Conservation (phyloP, 2,888 invertebrate genomes). For the Tetanocera ferruginea region DNA sequence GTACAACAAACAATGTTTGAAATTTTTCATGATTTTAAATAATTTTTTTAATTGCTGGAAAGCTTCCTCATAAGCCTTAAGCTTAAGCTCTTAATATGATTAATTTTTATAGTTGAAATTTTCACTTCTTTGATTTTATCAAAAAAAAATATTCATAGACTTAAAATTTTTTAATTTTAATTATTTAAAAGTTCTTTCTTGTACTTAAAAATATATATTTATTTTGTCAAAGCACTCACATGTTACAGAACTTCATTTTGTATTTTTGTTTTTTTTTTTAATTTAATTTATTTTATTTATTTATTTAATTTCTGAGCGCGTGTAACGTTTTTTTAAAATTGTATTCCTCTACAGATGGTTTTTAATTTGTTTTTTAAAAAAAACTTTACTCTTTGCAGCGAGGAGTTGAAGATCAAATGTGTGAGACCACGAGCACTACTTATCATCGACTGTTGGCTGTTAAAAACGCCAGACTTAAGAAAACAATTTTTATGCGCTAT, state of each 20-base stretch:
- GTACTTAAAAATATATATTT: no score
- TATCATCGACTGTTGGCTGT: slow-evolving; percentile 58
- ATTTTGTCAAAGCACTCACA: slow-evolving; percentile 58
- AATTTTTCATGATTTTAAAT: no score
- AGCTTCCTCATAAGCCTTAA: no score
- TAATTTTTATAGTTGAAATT: no score
- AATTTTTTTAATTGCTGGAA: no score
- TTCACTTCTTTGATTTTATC: no score
- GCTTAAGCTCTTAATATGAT: no score
- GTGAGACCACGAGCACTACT: slow-evolving; percentile 61
- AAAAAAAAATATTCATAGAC: no score
- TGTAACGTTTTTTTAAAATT: slow-evolving; percentile 5
- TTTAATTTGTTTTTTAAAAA: background rate
- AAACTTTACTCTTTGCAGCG: slow-evolving; percentile 18
- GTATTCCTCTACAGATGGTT: background rate
- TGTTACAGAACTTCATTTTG: slow-evolving; percentile 65
- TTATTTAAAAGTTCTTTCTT: no score
- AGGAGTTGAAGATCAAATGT: slow-evolving; percentile 48
- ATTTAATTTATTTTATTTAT: slow-evolving; percentile 18
- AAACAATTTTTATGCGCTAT: slow-evolving; percentile 48
- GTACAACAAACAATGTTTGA: no score
- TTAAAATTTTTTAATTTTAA: no score
- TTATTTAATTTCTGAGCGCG: background rate
- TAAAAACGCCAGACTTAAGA: slow-evolving; percentile 52
- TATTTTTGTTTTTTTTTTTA: slow-evolving; percentile 39